These are phyloP conservation scores for Limosa lapponica DNA, from an alignment of 2,797 vertebrate species.

Conservation along the genomic window DNA sequence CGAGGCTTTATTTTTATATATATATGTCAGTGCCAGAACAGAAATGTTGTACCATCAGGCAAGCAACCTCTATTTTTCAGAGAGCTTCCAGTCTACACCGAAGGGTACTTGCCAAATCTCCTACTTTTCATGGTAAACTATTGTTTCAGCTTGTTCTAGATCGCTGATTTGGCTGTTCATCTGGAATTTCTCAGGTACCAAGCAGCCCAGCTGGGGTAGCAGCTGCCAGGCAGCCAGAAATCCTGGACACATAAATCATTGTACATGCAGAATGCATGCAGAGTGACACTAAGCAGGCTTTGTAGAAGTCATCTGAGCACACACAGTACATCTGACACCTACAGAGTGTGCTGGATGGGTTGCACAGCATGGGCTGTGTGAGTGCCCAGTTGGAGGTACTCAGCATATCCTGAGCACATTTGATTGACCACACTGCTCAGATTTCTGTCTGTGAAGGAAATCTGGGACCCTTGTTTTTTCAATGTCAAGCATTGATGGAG, in stretches of 20 bases:
- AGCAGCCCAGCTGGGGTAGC: neutral
- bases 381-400: neutral
- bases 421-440: neutral
- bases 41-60: neutral
- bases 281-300: neutral
- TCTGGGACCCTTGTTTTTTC: neutral
- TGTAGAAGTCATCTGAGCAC: neutral
- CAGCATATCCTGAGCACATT: neutral
- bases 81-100: neutral
- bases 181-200: neutral
- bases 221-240: neutral
- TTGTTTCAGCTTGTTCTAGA: neutral
- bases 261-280: neutral
- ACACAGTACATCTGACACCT: accelerated
- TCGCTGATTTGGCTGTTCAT: neutral
- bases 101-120: neutral
- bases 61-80: neutral
- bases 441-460: neutral
- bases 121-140: neutral
- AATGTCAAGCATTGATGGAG: neutral
- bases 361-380: accelerated
- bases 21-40: neutral
- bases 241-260: neutral
- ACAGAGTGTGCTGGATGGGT: neutral
- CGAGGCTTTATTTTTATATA: neutral